Percentiles rank a stretch among this genome's conserved stretches.
phyloP scores from a whole-genome alignment of 2,113 vertebrate genomes.

The Sigmodon hispidus region DNA sequence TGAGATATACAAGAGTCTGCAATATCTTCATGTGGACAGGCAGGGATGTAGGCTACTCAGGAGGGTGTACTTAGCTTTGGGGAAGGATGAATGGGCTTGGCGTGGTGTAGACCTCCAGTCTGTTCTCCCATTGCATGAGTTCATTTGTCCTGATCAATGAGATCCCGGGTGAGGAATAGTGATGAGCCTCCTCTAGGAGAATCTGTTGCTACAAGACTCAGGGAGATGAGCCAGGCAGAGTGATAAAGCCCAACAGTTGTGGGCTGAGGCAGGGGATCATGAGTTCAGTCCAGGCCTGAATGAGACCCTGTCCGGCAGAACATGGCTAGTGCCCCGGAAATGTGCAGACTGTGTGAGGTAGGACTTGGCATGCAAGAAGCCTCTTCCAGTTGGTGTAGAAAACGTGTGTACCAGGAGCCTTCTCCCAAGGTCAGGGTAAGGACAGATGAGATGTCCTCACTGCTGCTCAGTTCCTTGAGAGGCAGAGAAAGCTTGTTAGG shows the following conservation, averaged over 20 bases:
- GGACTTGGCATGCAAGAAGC: no score
- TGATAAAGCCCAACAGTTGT: not conserved
- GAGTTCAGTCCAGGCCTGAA: not conserved
- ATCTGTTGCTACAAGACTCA: not conserved
- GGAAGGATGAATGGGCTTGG: not conserved
- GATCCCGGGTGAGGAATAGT: not conserved
- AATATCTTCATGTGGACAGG: not conserved
- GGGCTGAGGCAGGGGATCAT: not conserved
- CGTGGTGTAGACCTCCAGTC: not conserved
- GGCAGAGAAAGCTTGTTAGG: not conserved
- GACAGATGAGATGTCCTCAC: not conserved
- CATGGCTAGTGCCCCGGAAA: not conserved
- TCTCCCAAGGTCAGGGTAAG: not conserved
- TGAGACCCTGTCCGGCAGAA: not conserved
- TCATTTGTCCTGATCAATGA: not conserved
- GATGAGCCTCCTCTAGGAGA: not conserved
- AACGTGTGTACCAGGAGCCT: not conserved
- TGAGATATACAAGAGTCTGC: not conserved
- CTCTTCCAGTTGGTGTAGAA: not conserved
- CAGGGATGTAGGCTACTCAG: no score
- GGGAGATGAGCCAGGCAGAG: not conserved
- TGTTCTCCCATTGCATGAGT: not conserved
- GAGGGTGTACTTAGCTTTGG: not conserved
- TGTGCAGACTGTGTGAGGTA: fast-evolving
- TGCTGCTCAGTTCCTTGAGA: not conserved